Evolutionary conservation across 2,113 vertebrate genomes (phyloP), one percentile per base, ranked within the genome.

Genomic region (Serinus canaria): DNA sequence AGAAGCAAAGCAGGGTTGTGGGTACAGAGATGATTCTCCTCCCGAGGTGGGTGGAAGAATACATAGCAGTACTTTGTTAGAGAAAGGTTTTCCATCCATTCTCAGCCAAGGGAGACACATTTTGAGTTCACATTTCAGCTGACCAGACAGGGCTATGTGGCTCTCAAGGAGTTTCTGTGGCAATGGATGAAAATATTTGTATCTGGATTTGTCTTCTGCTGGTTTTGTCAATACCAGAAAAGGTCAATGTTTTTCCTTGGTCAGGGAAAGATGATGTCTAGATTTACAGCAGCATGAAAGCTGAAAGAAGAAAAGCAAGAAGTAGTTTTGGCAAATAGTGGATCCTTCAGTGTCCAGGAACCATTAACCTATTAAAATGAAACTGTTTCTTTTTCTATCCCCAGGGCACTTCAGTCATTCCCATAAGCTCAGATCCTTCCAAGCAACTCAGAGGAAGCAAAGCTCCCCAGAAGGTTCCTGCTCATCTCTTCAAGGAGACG

Each of bases 201-300:
- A 95, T 96, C 95, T 94, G 93, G 95, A 96, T 95, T 95, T 94
- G 93, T 95, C 88, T 90, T 97, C 85, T 94, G 68, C 85, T 94
- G 79, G n/a, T 88, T 95, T 93, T 97, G 92, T 97, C 95, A 96
- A 93, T 56, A 95, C 75, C 72, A 70, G 72, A 75, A 97, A 96
- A 97, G 92, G 90, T 97, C 91, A 94, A 41, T 88, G 60, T 37
- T 92, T 94, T 94, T 92, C 83, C 88, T 81, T 86, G 76, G 73
- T 94, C 56, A 56, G 90, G 87, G 63, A 95, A 90, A 75, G 88
- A 83, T 46, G 63, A 84, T 66, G 63, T 77, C 79, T 86, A 89
- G 79, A 79, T 90, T 95, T 77, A 94, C 47, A 88, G 52, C 72
- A 89, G 60, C 47, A 11, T 44, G 72, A 95, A 95, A 92, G 47